A percentile compares a stretch with the other conserved stretches of the same genome.
These are phyloP conservation scores for Plemyria rubiginata DNA, from an alignment of 2,888 invertebrate genomes.

Conservation along the genomic window DNA sequence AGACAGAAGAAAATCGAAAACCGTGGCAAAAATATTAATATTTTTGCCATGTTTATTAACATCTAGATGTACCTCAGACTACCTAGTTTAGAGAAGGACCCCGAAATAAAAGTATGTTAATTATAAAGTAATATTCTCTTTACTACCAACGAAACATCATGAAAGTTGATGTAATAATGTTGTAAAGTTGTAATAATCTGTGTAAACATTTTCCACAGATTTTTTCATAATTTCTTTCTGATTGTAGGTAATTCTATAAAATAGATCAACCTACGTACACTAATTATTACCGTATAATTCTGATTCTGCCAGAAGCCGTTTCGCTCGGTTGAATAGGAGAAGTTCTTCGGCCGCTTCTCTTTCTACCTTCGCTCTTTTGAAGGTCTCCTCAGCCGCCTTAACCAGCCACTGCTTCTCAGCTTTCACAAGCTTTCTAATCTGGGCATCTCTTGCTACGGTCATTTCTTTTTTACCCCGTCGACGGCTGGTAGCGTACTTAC, in stretches of 20 bases:
- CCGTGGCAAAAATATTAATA: too few relatives aligned
- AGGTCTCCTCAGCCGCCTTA: slow-evolving; percentile 3
- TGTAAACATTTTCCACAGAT: not conserved
- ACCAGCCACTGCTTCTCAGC: slow-evolving; percentile 6
- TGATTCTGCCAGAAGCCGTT: slow-evolving; percentile 8
- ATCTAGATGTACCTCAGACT: too few relatives aligned
- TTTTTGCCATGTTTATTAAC: too few relatives aligned
- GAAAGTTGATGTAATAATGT: not conserved
- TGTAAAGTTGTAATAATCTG: not conserved
- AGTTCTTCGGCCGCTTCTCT: slow-evolving; percentile 8
- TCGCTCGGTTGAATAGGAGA: slow-evolving; percentile 6
- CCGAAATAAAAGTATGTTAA: not conserved
- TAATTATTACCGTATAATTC: not conserved
- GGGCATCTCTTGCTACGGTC: not conserved
- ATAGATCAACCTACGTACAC: not conserved
- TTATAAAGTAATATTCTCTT: not conserved
- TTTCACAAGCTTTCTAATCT: not conserved
- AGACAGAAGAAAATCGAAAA: too few relatives aligned
- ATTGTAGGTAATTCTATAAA: not conserved
- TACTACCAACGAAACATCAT: not conserved
- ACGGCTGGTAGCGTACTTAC: not conserved
- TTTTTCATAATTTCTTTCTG: not conserved
- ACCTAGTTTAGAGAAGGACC: not conserved
- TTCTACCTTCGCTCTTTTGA: slow-evolving; percentile 4
- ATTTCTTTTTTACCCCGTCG: slow-evolving; percentile 2